Conservation (phyloP, 2,888 invertebrate species). For the Miltochrista miniata region DNA sequence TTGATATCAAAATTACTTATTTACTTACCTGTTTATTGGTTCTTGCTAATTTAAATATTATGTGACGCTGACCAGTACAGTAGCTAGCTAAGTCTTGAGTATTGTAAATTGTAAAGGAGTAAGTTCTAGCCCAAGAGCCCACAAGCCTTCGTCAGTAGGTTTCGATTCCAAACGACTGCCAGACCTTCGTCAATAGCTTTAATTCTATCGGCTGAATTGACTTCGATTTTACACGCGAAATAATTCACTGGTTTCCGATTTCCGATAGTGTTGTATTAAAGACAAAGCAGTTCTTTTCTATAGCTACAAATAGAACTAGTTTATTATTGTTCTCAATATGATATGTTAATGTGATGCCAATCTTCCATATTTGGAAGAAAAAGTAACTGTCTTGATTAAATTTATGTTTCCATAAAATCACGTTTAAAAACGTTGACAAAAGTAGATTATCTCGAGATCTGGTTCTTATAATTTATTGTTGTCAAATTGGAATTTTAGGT, state of each 20-base stretch:
- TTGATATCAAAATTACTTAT: too few relatives aligned
- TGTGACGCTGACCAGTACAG: too few relatives aligned
- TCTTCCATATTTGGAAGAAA: conserved; percentile 20
- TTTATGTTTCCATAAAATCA: conserved; percentile 15
- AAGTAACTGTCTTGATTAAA: conserved; percentile 20
- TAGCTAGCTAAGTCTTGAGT: too few relatives aligned
- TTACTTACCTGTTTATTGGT: too few relatives aligned
- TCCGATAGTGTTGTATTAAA: conserved; percentile 1
- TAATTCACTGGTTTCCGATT: background rate
- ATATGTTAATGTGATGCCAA: conserved; percentile 25
- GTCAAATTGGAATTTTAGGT: background rate
- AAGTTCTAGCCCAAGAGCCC: too few relatives aligned
- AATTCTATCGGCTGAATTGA: too few relatives aligned
- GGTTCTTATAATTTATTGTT: conserved; percentile 2
- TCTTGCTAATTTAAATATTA: too few relatives aligned
- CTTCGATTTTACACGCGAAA: too few relatives aligned
- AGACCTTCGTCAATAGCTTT: too few relatives aligned
- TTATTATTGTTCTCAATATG: conserved; percentile 26
- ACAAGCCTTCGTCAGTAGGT: too few relatives aligned
- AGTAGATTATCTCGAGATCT: background rate
- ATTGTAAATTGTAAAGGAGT: too few relatives aligned
- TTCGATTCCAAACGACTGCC: too few relatives aligned
- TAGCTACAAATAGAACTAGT: conserved; percentile 18
- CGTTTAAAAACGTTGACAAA: conserved; percentile 5
- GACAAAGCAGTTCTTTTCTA: conserved; percentile 7